These are phyloP conservation scores for Bombyx mori DNA, from an alignment of 1,140 invertebrate species.

Conservation along the genomic window ASM3026992v2 NC_085115.1:8062501-8063000, in stretches of 20 bases:
- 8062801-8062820: slow-evolving; percentile 34
- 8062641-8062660: neutral
- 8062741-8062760: slow-evolving; percentile 35
- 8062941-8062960: slow-evolving; percentile 56
- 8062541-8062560: too few relatives aligned
- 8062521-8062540: too few relatives aligned
- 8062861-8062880: slow-evolving; percentile 41
- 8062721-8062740: slow-evolving; percentile 38
- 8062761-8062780: slow-evolving; percentile 24
- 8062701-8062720: slow-evolving; percentile 35
- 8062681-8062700: slow-evolving; percentile 1
- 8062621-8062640: too few relatives aligned
- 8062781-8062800: slow-evolving; percentile 33
- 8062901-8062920: slow-evolving; percentile 51
- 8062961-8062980: slow-evolving; percentile 53
- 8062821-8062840: slow-evolving; percentile 34
- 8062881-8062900: slow-evolving; percentile 33
- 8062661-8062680: neutral
- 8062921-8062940: slow-evolving; percentile 47
- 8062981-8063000: slow-evolving; percentile 31
- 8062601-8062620: too few relatives aligned
- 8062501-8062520: too few relatives aligned
- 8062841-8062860: slow-evolving; percentile 31
- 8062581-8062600: too few relatives aligned
- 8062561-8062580: too few relatives aligned